phyloP scores from a whole-genome alignment of 2,888 invertebrate species.

The Ctena decussata region DNA sequence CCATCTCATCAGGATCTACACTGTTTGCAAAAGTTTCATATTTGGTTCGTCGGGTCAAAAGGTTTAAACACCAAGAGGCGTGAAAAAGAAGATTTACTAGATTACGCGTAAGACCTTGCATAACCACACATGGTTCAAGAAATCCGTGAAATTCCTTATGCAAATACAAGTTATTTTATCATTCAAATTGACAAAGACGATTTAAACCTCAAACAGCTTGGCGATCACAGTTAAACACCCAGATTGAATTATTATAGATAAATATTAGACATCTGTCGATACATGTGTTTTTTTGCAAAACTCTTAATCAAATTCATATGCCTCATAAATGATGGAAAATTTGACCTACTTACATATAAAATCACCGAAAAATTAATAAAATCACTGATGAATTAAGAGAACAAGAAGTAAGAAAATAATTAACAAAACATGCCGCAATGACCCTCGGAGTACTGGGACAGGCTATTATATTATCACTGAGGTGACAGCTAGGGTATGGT shows the following conservation, averaged over 20 bases:
- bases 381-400: not conserved
- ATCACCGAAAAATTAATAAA: not conserved
- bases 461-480: too few species aligned
- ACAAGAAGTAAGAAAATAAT: too few species aligned
- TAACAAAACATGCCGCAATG: too few species aligned
- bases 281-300: not conserved
- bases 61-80: not conserved
- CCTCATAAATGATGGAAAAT: not conserved
- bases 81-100: constrained; percentile 7
- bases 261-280: not conserved
- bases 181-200: not conserved
- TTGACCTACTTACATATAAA: not conserved
- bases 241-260: not conserved
- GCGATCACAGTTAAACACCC: not conserved
- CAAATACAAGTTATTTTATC: not conserved
- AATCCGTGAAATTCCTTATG: not conserved
- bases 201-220: not conserved
- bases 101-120: not conserved
- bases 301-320: not conserved
- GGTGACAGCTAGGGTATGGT: too few species aligned
- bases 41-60: too few species aligned
- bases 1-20: too few species aligned
- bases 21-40: too few species aligned
- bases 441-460: too few species aligned
- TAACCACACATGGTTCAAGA: not conserved